Evolutionary conservation across 2,113 vertebrate genomes (phyloP), one percentile per base, ranked within the genome.

Genomic region (Chaetodon auriga): DNA sequence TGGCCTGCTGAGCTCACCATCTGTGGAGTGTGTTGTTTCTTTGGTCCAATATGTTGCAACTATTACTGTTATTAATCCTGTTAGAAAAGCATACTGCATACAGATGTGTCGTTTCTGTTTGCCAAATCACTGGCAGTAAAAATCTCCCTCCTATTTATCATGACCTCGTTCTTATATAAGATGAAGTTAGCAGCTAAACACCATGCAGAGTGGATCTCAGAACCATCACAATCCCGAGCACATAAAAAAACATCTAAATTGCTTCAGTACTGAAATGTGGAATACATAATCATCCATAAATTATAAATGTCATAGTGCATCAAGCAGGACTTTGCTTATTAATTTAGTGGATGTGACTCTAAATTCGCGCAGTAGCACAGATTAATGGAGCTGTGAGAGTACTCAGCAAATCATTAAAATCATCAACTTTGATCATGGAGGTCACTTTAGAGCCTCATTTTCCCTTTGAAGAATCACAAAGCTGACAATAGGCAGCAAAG

Each of bases 261-360:
- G 80, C 66, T 81, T 85, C 41, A 43, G 68, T n/a, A 49, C 14
- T 64, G 38, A 82, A 79, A 82, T 83, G 71, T 43, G 13, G 64
- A 78, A 86, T 78, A 64, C n/a, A 49, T 87, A 82, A 78, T 76
- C 13, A 46, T 25, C 61, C 48, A 81, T 87, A 41, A 83, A 89
- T 88, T 80, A 87, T 82, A 58, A 76, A 89, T 82, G 78, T 70
- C 38, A 71, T 0, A 45, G 55, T 80, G 66, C 82, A 81, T 86
- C 68, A 79, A 82, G 62, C 35, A 68, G 25, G 57, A 84, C 82
- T 82, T 78, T 82, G 68, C 60, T 78, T 65, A 78, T 87, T 87
- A 73, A 90, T 89, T 85, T 78, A 90, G 73, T 84, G 80, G 36
- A 60, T 83, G 75, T 70, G 57, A 62, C 25, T 81, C 54, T 43